Base-by-base conservation (phyloP, 2,113 vertebrate species). In the Tenebrosternarchus preto region DNA sequence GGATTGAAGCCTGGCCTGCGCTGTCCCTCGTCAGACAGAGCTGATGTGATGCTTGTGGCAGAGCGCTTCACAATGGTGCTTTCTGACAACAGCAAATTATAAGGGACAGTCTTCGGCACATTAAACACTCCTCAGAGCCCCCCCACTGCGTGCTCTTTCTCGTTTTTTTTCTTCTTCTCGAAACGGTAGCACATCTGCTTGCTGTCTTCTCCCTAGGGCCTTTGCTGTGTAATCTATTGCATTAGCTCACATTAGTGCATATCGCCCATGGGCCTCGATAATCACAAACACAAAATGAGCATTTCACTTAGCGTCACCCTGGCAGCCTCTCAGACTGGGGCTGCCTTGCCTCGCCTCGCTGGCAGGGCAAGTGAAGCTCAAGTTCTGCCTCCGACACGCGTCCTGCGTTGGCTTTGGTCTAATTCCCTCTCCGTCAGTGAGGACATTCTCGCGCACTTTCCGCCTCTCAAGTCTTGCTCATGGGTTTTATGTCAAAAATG, bases 211-310 rank as follows among this genome's bases (percentile, higher is more conserved):
- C 92, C 93, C 91, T 84, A 87, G 93, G 92, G 93, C 90, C 90
- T 83, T 88, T 81, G 81, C 92, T 91, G 92, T 92, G 92, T 93
- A 93, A 93, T 94, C 92, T 93, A 92, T 94, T 94, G 92, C 93
- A 94, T 94, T 94, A 94, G 92, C 91, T 93, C 93, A 93, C 93
- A 94, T 94, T 94, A 94, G 92, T 88, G 93, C 92, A 93, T 90
- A 91, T 94, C 87, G 93, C 92, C 92, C 92, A 92, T 91, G 93
- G 93, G 92, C 89, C 90, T 90, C 83, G 84, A 92, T 91, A 93
- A 93, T 94, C 92, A 92, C 91, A 91, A 91, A 92, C 86, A 88
- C 92, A 93, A 93, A 93, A 92, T 93, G 92, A 93, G 92, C 92
- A 92, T 93, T 92, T 93, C 92, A 92, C 92, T 94, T 93, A 91